Evolutionary conservation across 2,113 vertebrate genomes (phyloP), one percentile per base, ranked within the genome.

Genomic region (Zosterops hypoxanthus): DNA sequence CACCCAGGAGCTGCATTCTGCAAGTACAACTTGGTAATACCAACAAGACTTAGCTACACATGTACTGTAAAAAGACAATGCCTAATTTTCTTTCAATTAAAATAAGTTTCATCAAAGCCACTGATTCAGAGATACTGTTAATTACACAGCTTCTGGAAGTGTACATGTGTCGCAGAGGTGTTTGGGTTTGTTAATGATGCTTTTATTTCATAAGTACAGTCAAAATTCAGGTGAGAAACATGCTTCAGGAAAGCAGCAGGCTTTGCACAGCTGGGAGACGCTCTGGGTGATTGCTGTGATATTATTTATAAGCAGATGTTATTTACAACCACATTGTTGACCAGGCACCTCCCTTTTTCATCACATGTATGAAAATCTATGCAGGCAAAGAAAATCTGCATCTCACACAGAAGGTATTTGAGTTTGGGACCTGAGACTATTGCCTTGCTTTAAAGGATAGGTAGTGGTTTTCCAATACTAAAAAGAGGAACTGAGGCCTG

Each of bases 41-140:
- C n/a, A 69, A 56, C 8, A 31, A 46, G 26, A 59, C 31, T 31
- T 61, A 55, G 28, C 29, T 18, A 57, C 5, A 17, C 31, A 15
- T 22, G 33, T 28, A 39, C 2, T 50, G 31, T 23, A 90, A 85
- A 17, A n/a, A 83, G 57, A 80, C 20, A 76, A 31, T 18, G 21
- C 33, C 56, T 85, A 86, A 94, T 14, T 82, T 63, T 23, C 60
- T 94, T 95, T 65, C 90, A 70, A 16, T 90, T 92, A 94, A 72
- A 88, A 36, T 14, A 52, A 70, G 57, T 65, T 94, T 95, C 41
- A 49, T 81, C 94, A 90, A 86, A 86, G 39, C 59, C 20, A 24
- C 23, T 49, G 46, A 46, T 78, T 93, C 73, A 81, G 57, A 72
- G 55, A 73, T 49, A 52, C 20, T 42, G 21, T 59, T 93, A 77